Conservation (phyloP, 2,888 invertebrate species). For the Euzophera pinguis region DNA sequence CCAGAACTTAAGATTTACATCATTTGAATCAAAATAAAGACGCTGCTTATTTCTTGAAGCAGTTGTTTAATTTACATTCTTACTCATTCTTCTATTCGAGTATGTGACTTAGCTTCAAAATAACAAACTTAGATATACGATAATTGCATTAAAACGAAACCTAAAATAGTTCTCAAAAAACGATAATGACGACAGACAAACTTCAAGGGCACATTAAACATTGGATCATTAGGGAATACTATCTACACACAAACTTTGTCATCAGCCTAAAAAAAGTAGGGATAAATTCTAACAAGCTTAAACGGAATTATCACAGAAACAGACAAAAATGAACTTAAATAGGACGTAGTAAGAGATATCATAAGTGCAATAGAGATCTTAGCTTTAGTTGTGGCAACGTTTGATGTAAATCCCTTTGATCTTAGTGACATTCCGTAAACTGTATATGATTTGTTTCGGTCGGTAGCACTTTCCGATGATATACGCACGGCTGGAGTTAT, state of each 20-base stretch:
- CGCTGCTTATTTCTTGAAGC: too few relatives aligned
- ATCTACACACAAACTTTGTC: constrained; percentile 58
- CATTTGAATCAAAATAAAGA: too few relatives aligned
- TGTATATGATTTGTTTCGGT: constrained; percentile 61
- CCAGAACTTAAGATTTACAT: too few relatives aligned
- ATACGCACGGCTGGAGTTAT: constrained; percentile 45
- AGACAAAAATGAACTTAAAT: constrained; percentile 37
- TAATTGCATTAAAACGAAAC: constrained; percentile 18
- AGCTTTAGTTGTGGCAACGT: constrained; percentile 45
- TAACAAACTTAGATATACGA: constrained; percentile 8
- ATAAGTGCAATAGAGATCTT: constrained; percentile 26
- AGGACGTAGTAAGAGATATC: constrained; percentile 25
- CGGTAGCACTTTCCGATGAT: constrained; percentile 54
- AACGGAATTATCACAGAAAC: constrained; percentile 19
- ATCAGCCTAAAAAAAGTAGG: constrained; percentile 57
- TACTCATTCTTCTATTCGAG: not conserved
- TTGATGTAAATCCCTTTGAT: constrained; percentile 72
- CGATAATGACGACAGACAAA: constrained; percentile 37
- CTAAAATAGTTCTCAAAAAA: constrained; percentile 38
- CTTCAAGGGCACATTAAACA: constrained; percentile 49
- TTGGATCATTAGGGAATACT: constrained; percentile 48
- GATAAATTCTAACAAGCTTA: constrained; percentile 34
- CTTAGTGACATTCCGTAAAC: constrained; percentile 69
- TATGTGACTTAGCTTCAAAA: not conserved
- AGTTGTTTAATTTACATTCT: too few relatives aligned